These are phyloP conservation scores for Cyprinodon variegatus DNA, from an alignment of 2,113 vertebrate genomes.

Conservation along the genomic window DNA sequence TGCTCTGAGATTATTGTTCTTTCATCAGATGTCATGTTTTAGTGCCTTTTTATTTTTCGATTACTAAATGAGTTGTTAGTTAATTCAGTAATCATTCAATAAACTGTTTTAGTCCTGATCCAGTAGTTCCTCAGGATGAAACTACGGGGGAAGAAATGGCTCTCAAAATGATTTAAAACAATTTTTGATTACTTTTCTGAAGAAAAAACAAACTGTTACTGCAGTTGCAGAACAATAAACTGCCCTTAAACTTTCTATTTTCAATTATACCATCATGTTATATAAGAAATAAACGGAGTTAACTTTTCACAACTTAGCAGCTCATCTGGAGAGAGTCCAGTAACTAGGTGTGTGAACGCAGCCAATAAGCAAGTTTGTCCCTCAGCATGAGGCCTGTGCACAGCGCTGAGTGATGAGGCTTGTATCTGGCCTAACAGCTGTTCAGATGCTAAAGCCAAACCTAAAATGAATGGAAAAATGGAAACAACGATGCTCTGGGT, in stretches of 20 bases:
- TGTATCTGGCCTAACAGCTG: conserved; percentile 44
- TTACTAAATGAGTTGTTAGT: too few relatives aligned
- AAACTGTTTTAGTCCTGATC: too few relatives aligned
- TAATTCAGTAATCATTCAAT: too few relatives aligned
- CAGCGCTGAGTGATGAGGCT: conserved; percentile 41
- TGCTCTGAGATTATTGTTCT: too few relatives aligned
- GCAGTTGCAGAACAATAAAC: not conserved
- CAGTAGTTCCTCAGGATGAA: not conserved
- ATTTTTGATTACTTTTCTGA: too few relatives aligned
- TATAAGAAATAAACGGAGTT: not conserved
- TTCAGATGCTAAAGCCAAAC: conserved; percentile 40
- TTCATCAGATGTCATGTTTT: too few relatives aligned
- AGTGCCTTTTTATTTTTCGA: too few relatives aligned
- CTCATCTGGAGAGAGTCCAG: conserved; percentile 29
- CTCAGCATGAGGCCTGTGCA: conserved; percentile 25
- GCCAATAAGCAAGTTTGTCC: conserved; percentile 28
- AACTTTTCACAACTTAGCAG: conserved; percentile 23
- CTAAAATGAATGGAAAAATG: conserved; percentile 19
- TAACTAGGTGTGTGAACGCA: conserved; percentile 10
- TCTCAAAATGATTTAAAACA: too few relatives aligned
- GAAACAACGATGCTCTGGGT: conserved; percentile 12
- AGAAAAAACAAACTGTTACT: not conserved
- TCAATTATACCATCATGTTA: not conserved
- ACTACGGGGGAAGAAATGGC: too few relatives aligned
- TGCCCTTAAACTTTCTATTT: not conserved